These are phyloP conservation scores for Sciurus niger DNA, from an alignment of 2,113 vertebrate species.

Conservation along the genomic window DNA sequence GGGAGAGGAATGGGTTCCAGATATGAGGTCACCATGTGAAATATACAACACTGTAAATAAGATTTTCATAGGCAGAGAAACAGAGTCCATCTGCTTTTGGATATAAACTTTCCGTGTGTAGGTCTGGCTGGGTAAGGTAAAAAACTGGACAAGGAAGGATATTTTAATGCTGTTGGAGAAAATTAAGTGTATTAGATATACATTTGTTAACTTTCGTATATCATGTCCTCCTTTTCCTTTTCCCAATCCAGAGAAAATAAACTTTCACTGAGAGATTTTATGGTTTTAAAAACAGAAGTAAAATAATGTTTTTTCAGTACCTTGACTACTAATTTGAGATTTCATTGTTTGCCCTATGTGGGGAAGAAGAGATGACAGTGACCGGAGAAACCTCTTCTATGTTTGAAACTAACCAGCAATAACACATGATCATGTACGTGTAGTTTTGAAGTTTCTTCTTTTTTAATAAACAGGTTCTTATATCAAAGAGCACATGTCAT, in stretches of 20 bases:
- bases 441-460: background rate
- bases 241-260: slow-evolving; percentile 7
- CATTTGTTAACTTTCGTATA: slow-evolving; percentile 46
- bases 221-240: background rate
- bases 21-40: slow-evolving; percentile 93
- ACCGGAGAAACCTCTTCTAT: slow-evolving; percentile 16
- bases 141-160: slow-evolving; percentile 60
- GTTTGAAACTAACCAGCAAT: slow-evolving; percentile 37
- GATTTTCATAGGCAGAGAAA: slow-evolving; percentile 90
- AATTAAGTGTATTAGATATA: slow-evolving; percentile 69
- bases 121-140: slow-evolving; percentile 80
- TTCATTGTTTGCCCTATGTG: slow-evolving; percentile 34
- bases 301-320: slow-evolving; percentile 21
- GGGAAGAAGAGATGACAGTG: background rate
- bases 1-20: slow-evolving; percentile 90
- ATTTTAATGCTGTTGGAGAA: slow-evolving; percentile 76
- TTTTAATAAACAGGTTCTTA: background rate
- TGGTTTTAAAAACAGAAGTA: background rate
- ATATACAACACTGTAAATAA: slow-evolving; percentile 91
- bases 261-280: slow-evolving; percentile 31
- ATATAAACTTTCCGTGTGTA: slow-evolving; percentile 82
- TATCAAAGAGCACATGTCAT: background rate
- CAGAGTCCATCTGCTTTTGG: slow-evolving; percentile 90
- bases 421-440: background rate
- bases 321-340: slow-evolving; percentile 15